Base-by-base conservation (phyloP, 2,888 invertebrate species). In the Tinea trinotella region DNA sequence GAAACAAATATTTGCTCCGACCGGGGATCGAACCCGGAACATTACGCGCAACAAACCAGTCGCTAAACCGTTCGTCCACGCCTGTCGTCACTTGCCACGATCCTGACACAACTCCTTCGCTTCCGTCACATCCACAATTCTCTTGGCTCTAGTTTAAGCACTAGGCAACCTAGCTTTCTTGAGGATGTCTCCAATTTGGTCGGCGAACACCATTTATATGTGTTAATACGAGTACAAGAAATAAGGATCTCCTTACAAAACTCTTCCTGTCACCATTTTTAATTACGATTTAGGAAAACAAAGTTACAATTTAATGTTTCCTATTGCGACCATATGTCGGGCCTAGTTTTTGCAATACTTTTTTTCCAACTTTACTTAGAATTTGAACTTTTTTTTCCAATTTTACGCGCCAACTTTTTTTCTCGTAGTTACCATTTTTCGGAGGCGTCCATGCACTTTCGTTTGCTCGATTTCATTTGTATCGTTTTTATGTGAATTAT, bases 281-380 rank as follows among this genome's bases (percentile, higher is more conserved):
- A 55, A 55, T 55, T 55, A 50, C 52, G n/a, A 22, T 54, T 44
- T 44, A 52, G 52, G 40, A 52, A 52, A 55, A 55, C 55, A 55
- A 55, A 55, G 50, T 55, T 19, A 50, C 22, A 50, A 19, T 54
- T 52, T 34, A 52, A 52, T 30, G 52, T 52, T 34, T 55, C 52
- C 44, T 36, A 52, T 40, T 40, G n/a, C 40, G 3, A 12, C 52
- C 55, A 55, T 55, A 55, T 55, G 55, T 55, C 52, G 44, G 54
- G 24, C 46, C 48, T 3, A 55, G 40, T 52, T 50, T 17, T 24
- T 44, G 19, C 20, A 5, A 18, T 13, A 22, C 12, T 54, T 54
- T 54, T 54, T 54, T 19, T 34, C 17, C n/a, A 17, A 12, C 10
- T 18, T 48, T 46, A 24, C 46, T 30, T 46, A 17, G 46, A 15